A percentile compares a stretch with the other conserved stretches of the same genome.
phyloP scores from a whole-genome alignment of 2,888 invertebrate genomes.

The Sympetrum striolatum region DNA sequence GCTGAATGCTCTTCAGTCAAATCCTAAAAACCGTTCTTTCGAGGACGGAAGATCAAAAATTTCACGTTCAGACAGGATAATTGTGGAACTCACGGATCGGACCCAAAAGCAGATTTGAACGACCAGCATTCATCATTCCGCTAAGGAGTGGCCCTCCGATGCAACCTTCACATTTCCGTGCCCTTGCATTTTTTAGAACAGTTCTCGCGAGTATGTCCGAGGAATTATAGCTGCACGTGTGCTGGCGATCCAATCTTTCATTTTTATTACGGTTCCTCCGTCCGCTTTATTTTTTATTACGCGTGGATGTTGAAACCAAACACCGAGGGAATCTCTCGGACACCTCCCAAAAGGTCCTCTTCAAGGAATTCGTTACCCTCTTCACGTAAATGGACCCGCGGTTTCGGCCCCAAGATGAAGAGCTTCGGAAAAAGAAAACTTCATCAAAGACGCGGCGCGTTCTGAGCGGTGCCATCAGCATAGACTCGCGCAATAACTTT shows the following conservation, averaged over 20 bases:
- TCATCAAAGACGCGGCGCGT: neutral
- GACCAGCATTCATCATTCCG: too few relatives aligned
- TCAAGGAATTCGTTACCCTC: neutral
- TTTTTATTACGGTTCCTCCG: neutral
- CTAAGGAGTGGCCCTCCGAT: too few relatives aligned
- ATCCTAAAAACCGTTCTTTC: too few relatives aligned
- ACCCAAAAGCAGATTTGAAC: too few relatives aligned
- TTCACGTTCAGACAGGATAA: too few relatives aligned
- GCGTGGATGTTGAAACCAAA: neutral
- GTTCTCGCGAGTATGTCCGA: neutral
- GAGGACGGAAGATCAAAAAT: too few relatives aligned
- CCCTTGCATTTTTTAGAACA: neutral
- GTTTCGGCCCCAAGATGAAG: neutral
- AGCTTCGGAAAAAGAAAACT: neutral
- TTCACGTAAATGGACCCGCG: neutral
- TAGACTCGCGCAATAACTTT: neutral
- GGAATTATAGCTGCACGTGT: neutral
- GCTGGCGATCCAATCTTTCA: neutral
- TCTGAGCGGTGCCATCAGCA: neutral
- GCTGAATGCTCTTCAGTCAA: too few relatives aligned
- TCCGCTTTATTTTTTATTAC: neutral
- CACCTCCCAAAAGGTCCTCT: neutral
- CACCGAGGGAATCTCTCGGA: neutral
- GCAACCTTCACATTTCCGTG: neutral
- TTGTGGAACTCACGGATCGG: too few relatives aligned